Evolutionary conservation across 2,113 vertebrate genomes (phyloP).

Genomic region (Plectropomus leopardus): DNA sequence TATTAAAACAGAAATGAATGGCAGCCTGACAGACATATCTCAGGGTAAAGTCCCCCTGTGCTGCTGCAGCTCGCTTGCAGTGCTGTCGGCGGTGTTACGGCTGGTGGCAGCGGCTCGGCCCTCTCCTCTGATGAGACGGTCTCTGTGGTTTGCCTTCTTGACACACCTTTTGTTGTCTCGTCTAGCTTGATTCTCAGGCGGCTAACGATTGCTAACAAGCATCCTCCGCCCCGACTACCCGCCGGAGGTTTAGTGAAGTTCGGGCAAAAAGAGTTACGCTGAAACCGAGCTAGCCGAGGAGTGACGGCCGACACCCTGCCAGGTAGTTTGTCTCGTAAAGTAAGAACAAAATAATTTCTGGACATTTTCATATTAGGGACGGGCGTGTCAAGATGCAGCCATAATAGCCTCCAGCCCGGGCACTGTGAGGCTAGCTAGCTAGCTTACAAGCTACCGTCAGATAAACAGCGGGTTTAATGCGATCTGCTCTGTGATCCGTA

Average conservation of each 20-base stretch:
- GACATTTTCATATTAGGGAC: background rate
- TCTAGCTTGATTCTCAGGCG: conserved; percentile 27
- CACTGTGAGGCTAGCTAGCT: conserved; percentile 20
- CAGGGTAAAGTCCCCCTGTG: background rate
- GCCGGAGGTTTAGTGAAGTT: too few species aligned
- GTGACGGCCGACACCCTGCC: conserved; percentile 29
- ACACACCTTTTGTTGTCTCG: conserved; percentile 78
- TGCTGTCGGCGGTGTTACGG: conserved; percentile 3
- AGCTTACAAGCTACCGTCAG: conserved; percentile 58
- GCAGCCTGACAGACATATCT: background rate
- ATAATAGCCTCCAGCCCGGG: background rate
- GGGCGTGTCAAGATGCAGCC: conserved; percentile 23
- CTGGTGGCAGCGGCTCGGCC: background rate
- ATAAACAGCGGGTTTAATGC: conserved; percentile 36
- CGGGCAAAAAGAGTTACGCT: conserved; percentile 13
- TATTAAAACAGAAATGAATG: background rate
- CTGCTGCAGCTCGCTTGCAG: background rate
- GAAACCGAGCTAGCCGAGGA: conserved; percentile 4
- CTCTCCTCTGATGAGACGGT: background rate
- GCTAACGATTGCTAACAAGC: conserved; percentile 59
- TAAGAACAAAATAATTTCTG: background rate
- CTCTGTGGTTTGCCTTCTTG: conserved; percentile 47
- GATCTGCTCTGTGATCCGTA: conserved; percentile 28
- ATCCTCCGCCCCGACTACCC: conserved; percentile 30
- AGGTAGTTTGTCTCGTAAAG: conserved; percentile 41